A percentile compares a stretch with the other conserved stretches of the same genome.
These are phyloP conservation scores for Drosophila quadrilineata DNA, from an alignment of 1,140 invertebrate species.

Conservation along the genomic window DNA sequence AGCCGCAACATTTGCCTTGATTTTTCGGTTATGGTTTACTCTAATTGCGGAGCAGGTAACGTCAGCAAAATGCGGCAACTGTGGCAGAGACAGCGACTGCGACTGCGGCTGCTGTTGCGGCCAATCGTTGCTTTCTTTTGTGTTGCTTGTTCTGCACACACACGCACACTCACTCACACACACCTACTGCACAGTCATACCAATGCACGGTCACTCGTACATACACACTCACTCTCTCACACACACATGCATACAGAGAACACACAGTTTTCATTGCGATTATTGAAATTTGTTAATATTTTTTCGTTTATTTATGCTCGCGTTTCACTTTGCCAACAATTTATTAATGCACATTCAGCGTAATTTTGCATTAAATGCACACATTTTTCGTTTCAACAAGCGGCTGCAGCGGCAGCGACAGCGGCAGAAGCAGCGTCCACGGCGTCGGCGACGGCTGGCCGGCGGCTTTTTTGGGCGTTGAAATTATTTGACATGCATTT, in stretches of 20 bases:
- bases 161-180: constrained; percentile 24
- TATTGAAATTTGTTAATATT: constrained; percentile 48
- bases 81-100: constrained; percentile 10
- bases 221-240: constrained; percentile 20
- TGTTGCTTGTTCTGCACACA: constrained; percentile 44
- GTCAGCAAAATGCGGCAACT: constrained; percentile 41
- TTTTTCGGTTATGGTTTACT: constrained; percentile 47
- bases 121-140: constrained; percentile 58
- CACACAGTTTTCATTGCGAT: constrained; percentile 57
- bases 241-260: constrained; percentile 14
- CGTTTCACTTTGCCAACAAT: constrained; percentile 62
- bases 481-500: constrained; percentile 54
- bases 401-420: constrained; percentile 27
- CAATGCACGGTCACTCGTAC: no score
- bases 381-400: constrained; percentile 52
- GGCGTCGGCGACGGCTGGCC: constrained; percentile 49
- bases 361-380: constrained; percentile 32
- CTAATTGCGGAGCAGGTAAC: constrained; percentile 67
- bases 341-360: constrained; percentile 51
- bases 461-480: constrained; percentile 67
- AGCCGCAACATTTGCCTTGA: constrained; percentile 45
- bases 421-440: constrained; percentile 18
- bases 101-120: constrained; percentile 26
- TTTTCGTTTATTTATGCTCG: constrained; percentile 54
- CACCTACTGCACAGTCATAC: constrained; percentile 28